Evolutionary conservation across 2,113 vertebrate genomes (phyloP), one percentile per base, ranked within the genome.

Genomic region (Cryptomyrus ogoouensis): DNA sequence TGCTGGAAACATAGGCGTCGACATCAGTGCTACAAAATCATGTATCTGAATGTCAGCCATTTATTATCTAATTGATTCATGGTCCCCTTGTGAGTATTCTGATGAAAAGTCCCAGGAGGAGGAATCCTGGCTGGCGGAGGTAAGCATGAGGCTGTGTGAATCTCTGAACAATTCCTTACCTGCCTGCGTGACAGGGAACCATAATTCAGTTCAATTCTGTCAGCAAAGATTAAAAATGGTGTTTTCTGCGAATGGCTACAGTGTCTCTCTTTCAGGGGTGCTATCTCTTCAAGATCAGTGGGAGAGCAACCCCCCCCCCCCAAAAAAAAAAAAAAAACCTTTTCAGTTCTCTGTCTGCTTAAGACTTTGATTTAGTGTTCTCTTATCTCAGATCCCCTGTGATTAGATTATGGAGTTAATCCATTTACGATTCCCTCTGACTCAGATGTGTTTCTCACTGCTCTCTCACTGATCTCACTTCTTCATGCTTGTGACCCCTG

Each of bases 321-420:
- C 56, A 2, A 49, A 13, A 49, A 49, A 88, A 27, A 88, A 70
- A 89, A 88, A 27, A 88, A 80, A 88, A 88, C 21, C 90, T 42
- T 90, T 90, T 90, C 90, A 90, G 83, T 91, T 80, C 49, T 31
- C 42, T 88, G 90, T 89, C 86, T 88, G 83, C 89, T 91, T 91
- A 89, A 88, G 85, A 80, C 49, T 85, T 90, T 89, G 89, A 90
- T 91, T 87, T 90, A 91, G 90, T 91, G 88, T 56, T 89, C 89
- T 86, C 90, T 92, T 90, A 92, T 91, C 92, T 90, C 89, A 90
- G 89, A 91, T 92, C 88, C 88, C 44, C 74, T 44, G 74, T 88
- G 92, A 91, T 92, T 91, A 91, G 90, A 92, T 91, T 91, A 91
- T 89, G 83, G 70, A 88, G 84, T 89, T 92, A 91, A 92, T 90